Percentiles rank a stretch among this genome's conserved stretches.
Evolutionary conservation across 2,113 vertebrate genomes (phyloP).

Genomic region (Hucho hucho): DNA sequence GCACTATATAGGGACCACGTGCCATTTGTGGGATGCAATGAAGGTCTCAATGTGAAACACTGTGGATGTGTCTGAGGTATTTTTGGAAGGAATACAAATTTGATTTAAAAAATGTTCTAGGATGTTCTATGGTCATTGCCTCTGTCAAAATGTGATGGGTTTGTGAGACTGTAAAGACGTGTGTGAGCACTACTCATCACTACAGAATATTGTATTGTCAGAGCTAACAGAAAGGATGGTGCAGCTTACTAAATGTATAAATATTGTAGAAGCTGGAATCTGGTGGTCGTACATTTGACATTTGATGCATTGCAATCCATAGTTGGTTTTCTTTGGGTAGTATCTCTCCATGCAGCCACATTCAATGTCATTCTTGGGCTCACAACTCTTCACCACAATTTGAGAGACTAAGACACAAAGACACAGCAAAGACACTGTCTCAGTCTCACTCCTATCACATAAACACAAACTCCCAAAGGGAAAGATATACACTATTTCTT

Average conservation of each 20-base stretch:
- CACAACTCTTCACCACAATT: not conserved
- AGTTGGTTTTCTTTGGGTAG: not conserved
- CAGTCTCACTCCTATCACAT: not conserved
- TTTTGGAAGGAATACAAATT: not conserved
- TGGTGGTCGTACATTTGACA: slow-evolving; percentile 34
- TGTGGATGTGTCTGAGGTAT: not conserved
- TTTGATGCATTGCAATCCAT: too few species aligned
- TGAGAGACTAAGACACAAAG: not conserved
- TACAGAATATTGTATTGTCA: not conserved
- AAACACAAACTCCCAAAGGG: not conserved
- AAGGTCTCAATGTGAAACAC: too few species aligned
- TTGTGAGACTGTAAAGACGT: too few species aligned
- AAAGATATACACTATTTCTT: not conserved
- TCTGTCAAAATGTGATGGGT: too few species aligned
- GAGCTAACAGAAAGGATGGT: not conserved
- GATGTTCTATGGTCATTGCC: too few species aligned
- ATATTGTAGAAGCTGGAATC: not conserved
- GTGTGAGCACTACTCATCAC: too few species aligned
- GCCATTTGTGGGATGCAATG: not conserved
- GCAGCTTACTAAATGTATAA: not conserved
- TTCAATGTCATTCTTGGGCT: rapidly evolving
- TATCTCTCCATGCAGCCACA: slow-evolving; percentile 30
- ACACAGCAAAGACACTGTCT: not conserved
- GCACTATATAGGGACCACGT: not conserved
- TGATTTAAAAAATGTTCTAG: not conserved